phyloP scores from a whole-genome alignment of 1,140 invertebrate species.

The Microplitis demolitor region DNA sequence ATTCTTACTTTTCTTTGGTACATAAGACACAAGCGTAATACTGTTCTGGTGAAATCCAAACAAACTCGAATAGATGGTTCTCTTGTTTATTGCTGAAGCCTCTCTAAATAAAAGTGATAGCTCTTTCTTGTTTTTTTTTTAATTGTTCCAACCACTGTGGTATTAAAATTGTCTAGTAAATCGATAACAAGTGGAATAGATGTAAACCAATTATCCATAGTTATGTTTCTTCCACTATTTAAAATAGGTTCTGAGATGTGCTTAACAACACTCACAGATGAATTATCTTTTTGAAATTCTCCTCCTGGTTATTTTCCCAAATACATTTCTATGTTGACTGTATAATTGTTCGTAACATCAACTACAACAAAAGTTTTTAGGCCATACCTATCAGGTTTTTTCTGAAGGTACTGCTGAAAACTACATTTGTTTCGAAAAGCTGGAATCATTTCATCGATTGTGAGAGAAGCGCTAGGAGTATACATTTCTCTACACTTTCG shows the following conservation, averaged over 20 bases:
- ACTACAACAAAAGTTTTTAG: too few species aligned
- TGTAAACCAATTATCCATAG: conserved; percentile 30
- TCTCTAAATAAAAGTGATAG: conserved; percentile 35
- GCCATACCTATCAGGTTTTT: too few species aligned
- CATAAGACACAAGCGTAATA: background rate
- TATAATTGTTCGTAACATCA: background rate
- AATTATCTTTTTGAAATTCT: background rate
- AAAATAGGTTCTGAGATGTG: too few species aligned
- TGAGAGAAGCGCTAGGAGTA: too few species aligned
- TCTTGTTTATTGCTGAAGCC: conserved; percentile 17
- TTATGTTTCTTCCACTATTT: too few species aligned
- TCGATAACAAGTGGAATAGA: conserved; percentile 40
- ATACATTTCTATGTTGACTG: background rate
- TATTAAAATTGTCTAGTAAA: conserved; percentile 41
- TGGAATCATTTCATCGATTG: too few species aligned
- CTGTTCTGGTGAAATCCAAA: background rate
- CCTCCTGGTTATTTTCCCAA: background rate
- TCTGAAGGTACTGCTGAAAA: too few species aligned
- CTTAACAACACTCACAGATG: too few species aligned
- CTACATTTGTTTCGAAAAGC: too few species aligned
- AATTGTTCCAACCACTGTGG: conserved; percentile 46
- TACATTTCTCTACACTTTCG: too few species aligned
- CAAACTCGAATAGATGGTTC: background rate
- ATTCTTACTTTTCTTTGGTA: conserved; percentile 26
- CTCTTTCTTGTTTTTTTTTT: conserved; percentile 48